Percentiles rank a stretch among this genome's conserved stretches.
Evolutionary conservation across 2,888 invertebrate genomes (phyloP).

Genomic region (Leptinotarsa haldemani): DNA sequence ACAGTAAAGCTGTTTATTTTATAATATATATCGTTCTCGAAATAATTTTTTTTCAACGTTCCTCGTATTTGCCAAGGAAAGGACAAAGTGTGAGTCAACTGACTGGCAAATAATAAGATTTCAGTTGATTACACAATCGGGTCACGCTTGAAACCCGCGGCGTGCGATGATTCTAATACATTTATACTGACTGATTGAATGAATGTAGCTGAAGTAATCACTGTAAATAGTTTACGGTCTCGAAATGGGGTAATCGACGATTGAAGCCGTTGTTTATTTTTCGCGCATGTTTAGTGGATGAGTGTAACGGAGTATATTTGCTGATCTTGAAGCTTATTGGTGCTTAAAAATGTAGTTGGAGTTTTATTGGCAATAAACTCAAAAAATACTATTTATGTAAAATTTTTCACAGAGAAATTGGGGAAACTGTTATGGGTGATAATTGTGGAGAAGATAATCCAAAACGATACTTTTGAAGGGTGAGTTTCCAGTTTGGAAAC

Average conservation of each 20-base stretch:
- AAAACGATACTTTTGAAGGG: no score
- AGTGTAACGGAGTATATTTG: background rate
- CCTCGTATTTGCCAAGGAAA: background rate
- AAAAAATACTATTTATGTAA: no score
- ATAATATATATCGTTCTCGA: no score
- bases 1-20: no score
- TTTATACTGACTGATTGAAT: background rate
- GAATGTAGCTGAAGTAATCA: background rate
- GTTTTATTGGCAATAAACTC: no score
- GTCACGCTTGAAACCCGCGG: background rate
- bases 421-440: no score
- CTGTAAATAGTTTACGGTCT: slow-evolving; percentile 4
- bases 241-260: background rate
- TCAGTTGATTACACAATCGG: background rate
- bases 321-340: background rate
- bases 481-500: no score
- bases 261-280: background rate
- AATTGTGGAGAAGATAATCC: no score
- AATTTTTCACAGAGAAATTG: no score
- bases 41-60: background rate
- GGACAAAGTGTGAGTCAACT: background rate
- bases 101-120: slow-evolving; percentile 1
- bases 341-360: background rate
- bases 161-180: background rate
- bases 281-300: background rate